phyloP scores from a whole-genome alignment of 2,113 vertebrate species.

The Hippocampus guttulatus region DNA sequence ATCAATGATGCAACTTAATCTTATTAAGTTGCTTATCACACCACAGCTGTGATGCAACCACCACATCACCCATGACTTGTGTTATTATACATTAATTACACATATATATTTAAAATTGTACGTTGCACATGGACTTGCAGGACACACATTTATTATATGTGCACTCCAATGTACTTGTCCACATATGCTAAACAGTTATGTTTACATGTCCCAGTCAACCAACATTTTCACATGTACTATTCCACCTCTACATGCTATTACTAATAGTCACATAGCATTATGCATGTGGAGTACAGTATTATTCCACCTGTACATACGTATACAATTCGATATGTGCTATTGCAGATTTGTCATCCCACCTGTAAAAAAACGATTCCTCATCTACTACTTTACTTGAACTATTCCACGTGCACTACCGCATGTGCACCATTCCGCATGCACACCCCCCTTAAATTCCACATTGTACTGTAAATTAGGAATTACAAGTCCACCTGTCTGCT shows the following conservation, averaged over 20 bases:
- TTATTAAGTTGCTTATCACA: no score
- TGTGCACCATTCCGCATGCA: no score
- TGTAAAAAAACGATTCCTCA: background rate
- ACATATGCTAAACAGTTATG: no score
- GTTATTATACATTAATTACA: background rate
- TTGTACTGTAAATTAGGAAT: no score
- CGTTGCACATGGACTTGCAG: background rate
- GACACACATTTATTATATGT: background rate
- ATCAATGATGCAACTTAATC: slow-evolving; percentile 50
- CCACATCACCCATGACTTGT: slow-evolving; percentile 3
- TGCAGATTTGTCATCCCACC: background rate
- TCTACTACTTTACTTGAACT: no score
- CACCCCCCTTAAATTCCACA: no score
- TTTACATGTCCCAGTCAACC: background rate
- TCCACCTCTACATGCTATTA: background rate
- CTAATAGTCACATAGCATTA: background rate
- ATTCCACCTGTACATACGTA: background rate
- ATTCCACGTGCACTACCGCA: no score
- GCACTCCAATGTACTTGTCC: background rate
- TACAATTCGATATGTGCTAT: background rate
- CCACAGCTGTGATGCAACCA: slow-evolving; percentile 34
- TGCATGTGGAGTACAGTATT: background rate
- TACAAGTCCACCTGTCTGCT: no score
- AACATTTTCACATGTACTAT: background rate
- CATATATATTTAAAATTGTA: background rate